Evolutionary conservation across 2,113 vertebrate species (phyloP), one percentile per base, ranked within the genome.

Genomic region (Phainopepla nitens): DNA sequence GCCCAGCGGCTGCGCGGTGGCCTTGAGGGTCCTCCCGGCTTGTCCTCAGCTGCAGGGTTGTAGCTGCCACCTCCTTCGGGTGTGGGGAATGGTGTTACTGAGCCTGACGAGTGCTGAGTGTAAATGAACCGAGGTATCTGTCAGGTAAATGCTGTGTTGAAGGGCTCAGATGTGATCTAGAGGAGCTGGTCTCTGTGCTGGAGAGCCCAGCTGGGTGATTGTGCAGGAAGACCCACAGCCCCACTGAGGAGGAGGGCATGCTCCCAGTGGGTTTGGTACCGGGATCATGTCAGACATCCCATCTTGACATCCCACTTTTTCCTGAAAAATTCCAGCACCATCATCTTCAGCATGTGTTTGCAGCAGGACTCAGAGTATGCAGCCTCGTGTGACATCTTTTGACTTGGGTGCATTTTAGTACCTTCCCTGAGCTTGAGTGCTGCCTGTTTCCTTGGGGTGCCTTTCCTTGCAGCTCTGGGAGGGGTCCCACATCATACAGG

Each of bases 241-340:
- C 15, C 0, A 0, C 0, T 0, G 11, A 62, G 93, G 54, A 90
- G 82, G 75, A 87, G 36, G 50, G 33, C 50, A n/a, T 1, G 2
- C 15, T 84, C 28, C 56, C 1, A 2, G 18, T 1, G 10, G 39
- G 44, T 86, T 79, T 78, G 60, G 47, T 64, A 29, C 2, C 7
- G 68, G 49, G 54, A 36, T 42, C 11, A 1, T 5, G 3, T 24
- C 51, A 75, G 19, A 39, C 61, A 44, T 66, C 56, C 24, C 4
- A 2, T 50, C 27, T 10, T 6, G 4, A 21, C 25, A 29, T 77
- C 17, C 39, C 0, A 0, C 28, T 62, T 77, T 54, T 85, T 54
- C 70, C 56, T 9, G 6, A 60, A 60, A 80, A 77, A 69, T 81
- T 29, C 51, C 2, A 1, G 8, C 23, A 9, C 17, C 3, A 0